Base-by-base conservation (phyloP, 1,140 invertebrate species). In the Aphelinus atriplicis region DNA sequence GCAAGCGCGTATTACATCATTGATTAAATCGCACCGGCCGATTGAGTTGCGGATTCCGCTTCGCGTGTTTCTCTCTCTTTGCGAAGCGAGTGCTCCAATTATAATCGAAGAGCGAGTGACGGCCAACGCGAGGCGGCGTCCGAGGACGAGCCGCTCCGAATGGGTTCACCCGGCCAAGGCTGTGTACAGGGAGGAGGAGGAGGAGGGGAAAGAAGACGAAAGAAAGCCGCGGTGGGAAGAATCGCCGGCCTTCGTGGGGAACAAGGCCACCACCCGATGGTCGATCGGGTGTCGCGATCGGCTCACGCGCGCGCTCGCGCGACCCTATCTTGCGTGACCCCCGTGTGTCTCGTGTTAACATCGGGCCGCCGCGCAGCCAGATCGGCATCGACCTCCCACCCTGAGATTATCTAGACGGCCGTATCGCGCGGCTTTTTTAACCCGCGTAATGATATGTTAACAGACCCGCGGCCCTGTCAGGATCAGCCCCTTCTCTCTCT, bases 291-390 rank as follows among this genome's bases (percentile, higher is more conserved):
- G 56, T 69, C 66, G 43, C 26, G 5, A 56, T 7, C n/a, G 57
- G 53, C 50, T 3, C 26, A 2, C 48, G n/a, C 60, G 47, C 61
- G 45, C 64, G 50, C 57, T 63, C 60, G 62, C 69, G 70, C 64
- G 53, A 48, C 63, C 64, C 58, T 76, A 69, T 26, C 26, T 26
- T 26, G 26, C 26, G 26, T 26, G 26, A 26, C 26, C 26, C 26
- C 26, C 26, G 26, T 26, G 70, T 65, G 67, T 78, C 57, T 45
- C 61, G 69, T 62, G 42, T 71, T 71, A 26, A 63, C 69, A 63
- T 63, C 60, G 60, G 53, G 42, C 58, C 55, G 60, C 63, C 60
- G 9, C 26, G 26, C 26, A 26, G 47, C 68, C 9, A 26, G 46
- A 48, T 62, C 67, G 56, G 56, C 62, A 77, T 77, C 63, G 3